Evolutionary conservation across 2,888 invertebrate genomes (phyloP), one percentile per base, ranked within the genome.

Genomic region (Anaspis maculata): DNA sequence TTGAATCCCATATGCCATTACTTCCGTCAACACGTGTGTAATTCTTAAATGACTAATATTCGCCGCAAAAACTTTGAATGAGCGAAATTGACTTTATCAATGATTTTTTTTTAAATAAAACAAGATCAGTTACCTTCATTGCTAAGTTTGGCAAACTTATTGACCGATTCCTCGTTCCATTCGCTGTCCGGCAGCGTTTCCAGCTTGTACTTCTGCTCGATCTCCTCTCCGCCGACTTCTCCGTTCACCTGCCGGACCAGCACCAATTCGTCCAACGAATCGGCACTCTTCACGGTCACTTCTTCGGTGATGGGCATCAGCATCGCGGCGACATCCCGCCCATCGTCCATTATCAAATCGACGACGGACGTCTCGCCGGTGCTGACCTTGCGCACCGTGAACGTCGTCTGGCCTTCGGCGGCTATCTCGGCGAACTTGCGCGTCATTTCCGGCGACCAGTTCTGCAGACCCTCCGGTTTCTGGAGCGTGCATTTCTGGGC

Each of bases 181-280:
- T 59, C 48, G 2, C 48, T 44, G 7, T 46, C 51, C 3, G 46
- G 47, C 39, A 52, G 30, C 3, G 41, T 27, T 22, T 55, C 52
- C 32, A 53, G 39, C 13, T 40, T 38, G 19, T 36, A 45, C 10
- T 24, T 32, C 22, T 39, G 45, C 27, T 52, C 44, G n/a, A 54
- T 19, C 15, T 28, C 38, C n/a, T 48, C 41, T 22, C 33, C 34
- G 7, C 13, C 15, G n/a, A n/a, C n/a, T n/a, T n/a, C n/a, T n/a
- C n/a, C n/a, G n/a, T n/a, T n/a, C n/a, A n/a, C n/a, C n/a, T n/a
- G n/a, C 13, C 30, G 68, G 52, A 82, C 80, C 10, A 84, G 61
- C 73, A 77, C 83, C 61, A 85, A 79, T 41, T 77, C 73, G 12
- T 76, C 75, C 0, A 83, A 78, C 16, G 74, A 72, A 49, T 81